Conservation (phyloP, 2,113 vertebrate genomes). For the Miniopterus natalensis region DNA sequence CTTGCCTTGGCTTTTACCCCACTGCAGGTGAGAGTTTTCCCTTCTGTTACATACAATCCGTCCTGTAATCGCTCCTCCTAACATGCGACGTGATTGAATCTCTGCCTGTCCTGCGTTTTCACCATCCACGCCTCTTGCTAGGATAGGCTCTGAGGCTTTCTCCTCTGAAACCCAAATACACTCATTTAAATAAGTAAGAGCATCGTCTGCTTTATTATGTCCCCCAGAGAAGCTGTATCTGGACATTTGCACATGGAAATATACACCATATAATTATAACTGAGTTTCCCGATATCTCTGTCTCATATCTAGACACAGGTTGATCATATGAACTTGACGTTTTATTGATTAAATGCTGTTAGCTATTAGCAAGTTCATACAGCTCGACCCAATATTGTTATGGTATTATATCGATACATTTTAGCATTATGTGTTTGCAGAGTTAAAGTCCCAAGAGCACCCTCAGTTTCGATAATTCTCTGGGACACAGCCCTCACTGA, state of each 20-base stretch:
- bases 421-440: not conserved
- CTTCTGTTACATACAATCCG: not conserved
- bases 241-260: not conserved
- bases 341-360: not conserved
- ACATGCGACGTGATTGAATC: not conserved
- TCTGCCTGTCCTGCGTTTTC: not conserved
- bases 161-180: not conserved
- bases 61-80: not conserved
- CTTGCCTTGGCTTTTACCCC: not conserved
- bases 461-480: not conserved
- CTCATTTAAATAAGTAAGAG: not conserved
- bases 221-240: not conserved
- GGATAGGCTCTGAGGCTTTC: not conserved
- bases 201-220: not conserved
- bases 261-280: not conserved
- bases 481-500: not conserved
- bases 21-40: not conserved
- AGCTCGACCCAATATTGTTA: not conserved
- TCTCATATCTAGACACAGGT: not conserved
- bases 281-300: not conserved
- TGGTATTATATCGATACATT: not conserved
- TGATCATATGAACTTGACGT: not conserved
- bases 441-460: not conserved
- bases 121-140: not conserved
- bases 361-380: not conserved